A percentile compares a stretch with the other conserved stretches of the same genome.
These are phyloP conservation scores for Ptychodera flava DNA, from an alignment of 35 echinoderm and acorn worm species.

Conservation along the genomic window DNA sequence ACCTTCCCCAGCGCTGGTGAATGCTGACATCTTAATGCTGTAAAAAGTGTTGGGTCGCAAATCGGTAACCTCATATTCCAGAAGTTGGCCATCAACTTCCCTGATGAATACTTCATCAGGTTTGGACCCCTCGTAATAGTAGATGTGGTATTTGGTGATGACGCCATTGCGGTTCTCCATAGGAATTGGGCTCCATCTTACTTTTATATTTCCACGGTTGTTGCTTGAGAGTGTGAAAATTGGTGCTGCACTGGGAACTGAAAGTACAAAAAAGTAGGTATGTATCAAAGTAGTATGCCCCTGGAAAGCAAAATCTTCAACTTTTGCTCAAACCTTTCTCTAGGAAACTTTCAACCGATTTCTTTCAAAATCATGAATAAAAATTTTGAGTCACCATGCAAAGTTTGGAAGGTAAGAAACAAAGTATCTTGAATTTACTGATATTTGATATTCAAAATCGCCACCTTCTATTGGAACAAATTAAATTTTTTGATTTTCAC, in stretches of 20 bases:
- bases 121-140: background rate
- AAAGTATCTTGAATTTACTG: too few relatives aligned
- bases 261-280: too few relatives aligned
- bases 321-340: too few relatives aligned
- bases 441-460: too few relatives aligned
- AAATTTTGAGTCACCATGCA: too few relatives aligned
- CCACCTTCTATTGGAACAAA: too few relatives aligned
- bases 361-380: too few relatives aligned
- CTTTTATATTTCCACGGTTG: background rate
- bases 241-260: background rate
- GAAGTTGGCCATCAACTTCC: background rate
- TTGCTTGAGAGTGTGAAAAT: background rate
- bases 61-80: background rate
- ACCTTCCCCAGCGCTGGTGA: background rate
- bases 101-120: background rate
- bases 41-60: background rate
- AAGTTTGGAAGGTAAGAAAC: too few relatives aligned
- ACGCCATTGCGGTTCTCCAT: background rate
- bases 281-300: too few relatives aligned
- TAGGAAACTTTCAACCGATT: too few relatives aligned
- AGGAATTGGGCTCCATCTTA: background rate
- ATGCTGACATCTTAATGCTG: background rate
- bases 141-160: background rate
- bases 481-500: too few relatives aligned
- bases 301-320: too few relatives aligned